These are phyloP conservation scores for Anguilla rostrata DNA, from an alignment of 2,113 vertebrate species.

Conservation along the genomic window DNA sequence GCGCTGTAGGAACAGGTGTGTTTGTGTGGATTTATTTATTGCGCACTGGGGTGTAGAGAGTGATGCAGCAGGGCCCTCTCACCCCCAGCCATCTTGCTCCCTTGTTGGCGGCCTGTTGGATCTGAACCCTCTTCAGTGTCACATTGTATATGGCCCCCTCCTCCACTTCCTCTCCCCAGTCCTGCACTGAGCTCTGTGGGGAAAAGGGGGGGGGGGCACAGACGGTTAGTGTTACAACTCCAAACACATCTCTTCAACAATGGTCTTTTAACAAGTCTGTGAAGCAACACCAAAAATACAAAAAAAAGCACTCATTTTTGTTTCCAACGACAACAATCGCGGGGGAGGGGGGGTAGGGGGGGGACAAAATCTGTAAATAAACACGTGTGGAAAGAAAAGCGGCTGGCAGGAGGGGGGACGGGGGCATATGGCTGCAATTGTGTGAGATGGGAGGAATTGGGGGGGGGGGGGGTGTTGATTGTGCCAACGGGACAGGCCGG, in stretches of 20 bases:
- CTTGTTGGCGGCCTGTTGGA: constrained; percentile 95
- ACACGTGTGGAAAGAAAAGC: not conserved
- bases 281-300: not conserved
- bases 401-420: not conserved
- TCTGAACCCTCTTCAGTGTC: constrained; percentile 91
- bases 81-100: constrained; percentile 82
- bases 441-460: no score
- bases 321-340: not conserved
- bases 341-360: not conserved
- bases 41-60: not conserved
- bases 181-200: constrained; percentile 88
- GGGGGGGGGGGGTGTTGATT: not conserved
- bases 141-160: constrained; percentile 94
- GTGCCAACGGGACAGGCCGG: not conserved
- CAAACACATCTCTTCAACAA: not conserved
- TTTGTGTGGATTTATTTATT: not conserved
- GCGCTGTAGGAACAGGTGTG: no score
- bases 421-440: no score
- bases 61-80: constrained; percentile 39
- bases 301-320: not conserved
- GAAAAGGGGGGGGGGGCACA: not conserved
- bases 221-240: constrained; percentile 14
- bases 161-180: constrained; percentile 94
- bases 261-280: not conserved
- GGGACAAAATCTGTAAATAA: not conserved